These are phyloP conservation scores for Morpho helenor DNA, from an alignment of 2,888 invertebrate species.

Conservation along the genomic window DNA sequence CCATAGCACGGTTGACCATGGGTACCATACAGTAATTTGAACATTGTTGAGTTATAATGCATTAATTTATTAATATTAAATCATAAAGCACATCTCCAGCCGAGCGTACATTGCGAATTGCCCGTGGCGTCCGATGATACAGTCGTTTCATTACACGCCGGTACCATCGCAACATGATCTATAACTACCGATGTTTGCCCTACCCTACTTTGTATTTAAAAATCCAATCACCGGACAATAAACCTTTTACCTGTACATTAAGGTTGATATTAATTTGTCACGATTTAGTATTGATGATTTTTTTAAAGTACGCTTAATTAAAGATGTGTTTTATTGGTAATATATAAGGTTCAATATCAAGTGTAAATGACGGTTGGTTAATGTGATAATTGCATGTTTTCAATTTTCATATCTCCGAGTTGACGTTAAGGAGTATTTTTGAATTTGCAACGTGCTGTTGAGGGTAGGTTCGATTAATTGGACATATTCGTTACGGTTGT, in stretches of 20 bases:
- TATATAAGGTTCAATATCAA: conserved; percentile 4
- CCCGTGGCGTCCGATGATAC: conserved; percentile 44
- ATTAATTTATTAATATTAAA: not conserved
- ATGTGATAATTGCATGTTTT: not conserved
- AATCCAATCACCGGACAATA: conserved; percentile 8
- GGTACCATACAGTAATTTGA: no score
- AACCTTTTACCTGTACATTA: not conserved
- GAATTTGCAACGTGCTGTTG: conserved; percentile 1
- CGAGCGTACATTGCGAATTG: conserved; percentile 5
- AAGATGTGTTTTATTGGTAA: conserved; percentile 8
- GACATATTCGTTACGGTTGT: conserved; percentile 40
- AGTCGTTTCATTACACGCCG: conserved; percentile 40
- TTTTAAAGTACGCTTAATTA: not conserved
- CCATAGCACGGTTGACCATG: no score
- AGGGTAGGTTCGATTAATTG: conserved; percentile 24
- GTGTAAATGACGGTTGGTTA: conserved; percentile 5
- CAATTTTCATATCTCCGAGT: not conserved
- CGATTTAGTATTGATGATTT: not conserved
- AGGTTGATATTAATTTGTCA: conserved; percentile 7
- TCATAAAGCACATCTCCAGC: not conserved
- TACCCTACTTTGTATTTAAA: conserved; percentile 12
- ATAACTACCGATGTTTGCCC: conserved; percentile 18
- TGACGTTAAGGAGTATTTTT: conserved; percentile 5
- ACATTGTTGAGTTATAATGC: no score
- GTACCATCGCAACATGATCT: conserved; percentile 23